Evolutionary conservation across 2,113 vertebrate species (phyloP).

Genomic region (Gobiocypris rarus): DNA sequence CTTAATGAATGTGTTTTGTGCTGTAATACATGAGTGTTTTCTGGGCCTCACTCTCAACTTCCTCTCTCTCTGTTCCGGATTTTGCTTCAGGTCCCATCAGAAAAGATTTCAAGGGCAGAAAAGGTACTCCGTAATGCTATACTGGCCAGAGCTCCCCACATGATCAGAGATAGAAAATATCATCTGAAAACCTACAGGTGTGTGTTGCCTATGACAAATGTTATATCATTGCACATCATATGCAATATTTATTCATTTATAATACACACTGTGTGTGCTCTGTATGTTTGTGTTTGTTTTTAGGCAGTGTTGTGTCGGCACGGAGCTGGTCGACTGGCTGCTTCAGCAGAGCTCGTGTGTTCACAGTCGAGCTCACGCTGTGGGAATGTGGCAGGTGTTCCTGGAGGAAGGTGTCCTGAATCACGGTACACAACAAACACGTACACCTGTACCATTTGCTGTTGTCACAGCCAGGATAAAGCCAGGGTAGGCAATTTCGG

Average conservation of each 20-base stretch:
- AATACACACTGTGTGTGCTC: no score
- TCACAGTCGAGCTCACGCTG: conserved; percentile 91
- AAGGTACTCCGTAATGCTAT: conserved; percentile 93
- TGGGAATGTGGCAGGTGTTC: conserved; percentile 97
- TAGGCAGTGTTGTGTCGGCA: conserved; percentile 97
- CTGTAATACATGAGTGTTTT: neutral
- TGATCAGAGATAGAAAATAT: conserved; percentile 98
- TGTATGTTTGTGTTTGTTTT: conserved; percentile 34
- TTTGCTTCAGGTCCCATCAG: conserved; percentile 85
- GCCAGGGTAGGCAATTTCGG: no score
- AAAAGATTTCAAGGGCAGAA: conserved; percentile 93
- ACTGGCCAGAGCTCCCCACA: conserved; percentile 93
- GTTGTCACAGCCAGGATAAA: neutral
- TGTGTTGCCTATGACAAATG: neutral
- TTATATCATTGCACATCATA: neutral
- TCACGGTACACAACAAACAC: conserved; percentile 79
- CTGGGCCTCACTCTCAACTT: neutral
- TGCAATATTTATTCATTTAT: neutral
- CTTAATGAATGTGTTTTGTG: neutral
- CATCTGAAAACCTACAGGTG: conserved; percentile 96
- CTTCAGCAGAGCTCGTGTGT: conserved; percentile 94
- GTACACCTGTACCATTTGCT: neutral
- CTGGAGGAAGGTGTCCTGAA: conserved; percentile 94
- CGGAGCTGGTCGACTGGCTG: conserved; percentile 96
- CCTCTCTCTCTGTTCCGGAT: neutral